Evolutionary conservation across 2,113 vertebrate genomes (phyloP).

Genomic region (Shinisaurus crocodilurus): DNA sequence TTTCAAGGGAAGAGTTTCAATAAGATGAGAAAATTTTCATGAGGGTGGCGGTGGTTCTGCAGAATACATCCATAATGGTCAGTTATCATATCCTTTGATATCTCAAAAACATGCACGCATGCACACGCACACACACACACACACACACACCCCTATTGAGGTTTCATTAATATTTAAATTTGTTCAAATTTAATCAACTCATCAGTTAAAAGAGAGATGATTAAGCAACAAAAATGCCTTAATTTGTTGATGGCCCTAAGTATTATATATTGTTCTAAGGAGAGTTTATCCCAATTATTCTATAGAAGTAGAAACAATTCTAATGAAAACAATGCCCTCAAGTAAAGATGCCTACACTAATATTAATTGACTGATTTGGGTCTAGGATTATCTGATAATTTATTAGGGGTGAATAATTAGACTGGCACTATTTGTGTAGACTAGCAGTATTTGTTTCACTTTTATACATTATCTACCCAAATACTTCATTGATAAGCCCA

Average conservation of each 20-base stretch:
- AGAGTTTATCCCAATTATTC: neutral
- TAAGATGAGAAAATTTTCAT: too few relatives aligned
- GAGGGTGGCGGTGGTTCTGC: neutral
- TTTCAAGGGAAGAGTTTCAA: neutral
- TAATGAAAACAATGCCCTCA: neutral
- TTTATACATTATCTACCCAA: conserved; percentile 16
- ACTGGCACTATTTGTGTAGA: neutral
- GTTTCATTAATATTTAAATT: neutral
- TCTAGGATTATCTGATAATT: neutral
- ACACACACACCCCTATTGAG: neutral
- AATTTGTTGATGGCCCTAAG: neutral
- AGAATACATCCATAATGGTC: neutral
- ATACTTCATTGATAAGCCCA: conserved; percentile 22
- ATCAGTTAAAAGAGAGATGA: neutral
- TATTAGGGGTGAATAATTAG: conserved; percentile 15
- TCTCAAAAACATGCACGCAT: neutral
- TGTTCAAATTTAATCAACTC: neutral
- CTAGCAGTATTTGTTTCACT: conserved; percentile 15
- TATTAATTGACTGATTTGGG: neutral
- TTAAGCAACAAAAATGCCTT: neutral
- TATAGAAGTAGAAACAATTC: neutral
- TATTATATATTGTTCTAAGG: neutral
- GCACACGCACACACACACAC: too few relatives aligned
- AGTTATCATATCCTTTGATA: neutral
- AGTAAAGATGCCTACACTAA: neutral